Conservation (phyloP, 1,140 invertebrate genomes). For the Heliconius himera region DNA sequence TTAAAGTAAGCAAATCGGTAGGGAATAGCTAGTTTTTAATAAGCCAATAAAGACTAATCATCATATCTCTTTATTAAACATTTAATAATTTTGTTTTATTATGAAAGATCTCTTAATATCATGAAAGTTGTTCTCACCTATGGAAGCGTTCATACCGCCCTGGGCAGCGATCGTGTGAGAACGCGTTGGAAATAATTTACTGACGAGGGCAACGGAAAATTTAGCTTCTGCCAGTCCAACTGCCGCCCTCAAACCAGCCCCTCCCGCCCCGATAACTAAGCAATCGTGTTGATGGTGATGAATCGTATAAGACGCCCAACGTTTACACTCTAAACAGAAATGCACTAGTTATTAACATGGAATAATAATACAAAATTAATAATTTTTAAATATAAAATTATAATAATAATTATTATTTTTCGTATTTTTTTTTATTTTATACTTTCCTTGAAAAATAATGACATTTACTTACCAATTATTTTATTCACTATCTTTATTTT, state of each 20-base stretch:
- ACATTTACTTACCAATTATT: background rate
- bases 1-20: too few relatives aligned
- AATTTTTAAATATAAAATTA: too few relatives aligned
- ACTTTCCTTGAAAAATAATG: too few relatives aligned
- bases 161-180: constrained; percentile 99
- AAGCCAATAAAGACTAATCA: too few relatives aligned
- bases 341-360: background rate
- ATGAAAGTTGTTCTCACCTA: constrained; percentile 69
- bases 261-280: constrained; percentile 97
- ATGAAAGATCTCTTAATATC: too few relatives aligned
- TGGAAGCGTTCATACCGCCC: constrained; percentile 97
- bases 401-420: too few relatives aligned
- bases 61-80: too few relatives aligned
- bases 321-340: background rate
- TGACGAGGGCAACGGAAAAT: constrained; percentile 97
- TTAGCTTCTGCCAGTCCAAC: constrained; percentile 96
- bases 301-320: constrained; percentile 42
- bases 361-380: background rate
- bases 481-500: background rate
- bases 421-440: too few relatives aligned
- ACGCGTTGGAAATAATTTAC: constrained; percentile 98
- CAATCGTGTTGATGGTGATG: constrained; percentile 95
- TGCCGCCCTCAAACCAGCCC: constrained; percentile 96
- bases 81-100: too few relatives aligned
- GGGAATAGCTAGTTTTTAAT: too few relatives aligned